Evolutionary conservation across 2,888 invertebrate genomes (phyloP), one percentile per base, ranked within the genome.

Genomic region (Bombylius major): DNA sequence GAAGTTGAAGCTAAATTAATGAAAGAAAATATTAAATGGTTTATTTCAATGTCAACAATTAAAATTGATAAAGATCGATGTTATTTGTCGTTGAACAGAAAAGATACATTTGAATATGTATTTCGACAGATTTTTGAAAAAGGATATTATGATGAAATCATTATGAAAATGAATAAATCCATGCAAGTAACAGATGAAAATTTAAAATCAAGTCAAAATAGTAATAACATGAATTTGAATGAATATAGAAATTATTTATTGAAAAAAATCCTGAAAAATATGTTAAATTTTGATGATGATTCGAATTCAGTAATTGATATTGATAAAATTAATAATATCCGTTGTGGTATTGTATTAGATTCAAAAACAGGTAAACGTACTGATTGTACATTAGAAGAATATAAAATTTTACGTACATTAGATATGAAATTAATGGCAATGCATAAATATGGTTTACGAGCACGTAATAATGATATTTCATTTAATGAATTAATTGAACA

Each of bases 401-500:
- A 66, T 57, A 50, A 64, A 31, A 84, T 83, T 14, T 70, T 80
- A 62, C 75, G 85, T 49, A 77, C 80, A 60, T 71, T 75, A 53
- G 83, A 85, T 63, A 81, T 86, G 79, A 77, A 78, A 45, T 67
- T 82, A 5, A 81, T 84, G 71, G 84, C 83, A 1, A 78, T 83
- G 67, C 83, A 86, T 63, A 87, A 85, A 66, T 82, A 82, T 69
- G 82, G 83, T 4, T 66, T 81, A 1, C 75, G 81, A 59, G 75
- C 78, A 0, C 63, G 63, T 8, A 70, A 76, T 36, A 71, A 77
- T 5, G 75, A 76, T 52, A 62, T 67, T 32, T 75, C 76, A 58
- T 81, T 81, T 76, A 72, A 75, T 51, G 76, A 78, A 47, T 75
- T 82, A 58, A 77, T 82, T 61, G 64, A 75, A 13, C 79, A 80